These are phyloP conservation scores for Aradophagus sp. DNA, from an alignment of 1,140 invertebrate species.

Conservation along the genomic window DNA sequence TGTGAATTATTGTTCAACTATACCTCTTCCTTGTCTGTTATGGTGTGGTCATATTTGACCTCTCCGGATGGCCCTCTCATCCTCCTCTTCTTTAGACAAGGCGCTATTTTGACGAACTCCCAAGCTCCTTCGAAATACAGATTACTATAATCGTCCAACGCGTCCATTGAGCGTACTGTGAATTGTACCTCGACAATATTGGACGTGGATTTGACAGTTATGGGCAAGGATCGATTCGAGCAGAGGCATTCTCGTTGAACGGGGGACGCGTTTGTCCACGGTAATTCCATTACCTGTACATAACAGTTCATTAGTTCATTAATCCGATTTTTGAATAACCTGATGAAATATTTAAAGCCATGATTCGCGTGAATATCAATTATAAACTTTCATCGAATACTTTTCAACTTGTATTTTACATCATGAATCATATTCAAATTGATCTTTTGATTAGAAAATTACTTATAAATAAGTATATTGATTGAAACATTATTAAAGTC, in stretches of 20 bases:
- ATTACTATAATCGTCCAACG: slow-evolving; percentile 87
- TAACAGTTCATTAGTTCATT: slow-evolving; percentile 20
- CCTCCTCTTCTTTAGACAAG: slow-evolving; percentile 80
- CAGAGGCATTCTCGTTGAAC: slow-evolving; percentile 84
- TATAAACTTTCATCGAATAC: too few species aligned
- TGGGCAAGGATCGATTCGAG: slow-evolving; percentile 78
- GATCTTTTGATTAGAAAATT: too few species aligned
- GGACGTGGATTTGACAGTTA: slow-evolving; percentile 85
- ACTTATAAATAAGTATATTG: too few species aligned
- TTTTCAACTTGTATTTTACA: too few species aligned
- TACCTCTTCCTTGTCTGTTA: slow-evolving; percentile 80
- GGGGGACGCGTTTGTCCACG: slow-evolving; percentile 80
- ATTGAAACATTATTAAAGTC: too few species aligned
- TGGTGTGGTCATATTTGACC: slow-evolving; percentile 78
- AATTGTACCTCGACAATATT: slow-evolving; percentile 88
- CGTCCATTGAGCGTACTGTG: slow-evolving; percentile 86
- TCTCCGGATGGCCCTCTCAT: slow-evolving; percentile 85
- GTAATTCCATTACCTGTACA: slow-evolving; percentile 80
- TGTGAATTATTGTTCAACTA: neutral
- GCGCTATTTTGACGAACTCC: slow-evolving; percentile 84
- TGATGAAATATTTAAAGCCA: neutral
- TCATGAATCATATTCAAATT: too few species aligned
- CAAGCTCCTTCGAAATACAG: slow-evolving; percentile 89
- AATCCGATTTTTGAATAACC: slow-evolving; percentile 3
- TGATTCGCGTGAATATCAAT: neutral